Conservation (phyloP, 2,113 vertebrate species). For the Stictonetta naevosa region DNA sequence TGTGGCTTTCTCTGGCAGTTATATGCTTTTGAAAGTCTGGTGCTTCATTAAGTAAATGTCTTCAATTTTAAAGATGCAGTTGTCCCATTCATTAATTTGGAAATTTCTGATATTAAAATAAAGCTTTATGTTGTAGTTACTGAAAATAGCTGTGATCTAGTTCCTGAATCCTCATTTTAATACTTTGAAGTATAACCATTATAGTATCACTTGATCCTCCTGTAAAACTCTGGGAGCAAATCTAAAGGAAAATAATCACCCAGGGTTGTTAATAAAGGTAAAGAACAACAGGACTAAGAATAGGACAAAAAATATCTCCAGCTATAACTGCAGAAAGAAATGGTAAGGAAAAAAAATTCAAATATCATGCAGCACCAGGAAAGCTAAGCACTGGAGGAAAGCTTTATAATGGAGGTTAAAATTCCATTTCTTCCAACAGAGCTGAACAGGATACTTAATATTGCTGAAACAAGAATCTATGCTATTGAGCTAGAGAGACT, state of each 20-base stretch:
- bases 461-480: neutral
- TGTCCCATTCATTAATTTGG: neutral
- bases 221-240: neutral
- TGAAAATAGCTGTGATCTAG: neutral
- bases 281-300: neutral
- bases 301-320: neutral
- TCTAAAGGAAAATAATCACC: neutral
- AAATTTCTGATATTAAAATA: neutral
- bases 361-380: neutral
- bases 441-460: neutral
- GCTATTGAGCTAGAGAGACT: neutral
- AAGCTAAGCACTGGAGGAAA: neutral
- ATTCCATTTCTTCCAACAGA: neutral
- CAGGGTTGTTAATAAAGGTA: neutral
- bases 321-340: neutral
- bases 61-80: neutral
- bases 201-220: neutral
- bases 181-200: neutral
- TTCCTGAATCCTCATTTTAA: constrained; percentile 14
- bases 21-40: neutral
- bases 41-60: neutral
- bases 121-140: neutral
- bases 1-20: neutral
- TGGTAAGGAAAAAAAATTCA: neutral
- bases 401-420: neutral